Base-by-base conservation (phyloP, 2,797 vertebrate species). In the Cyclopterus lumpus region DNA sequence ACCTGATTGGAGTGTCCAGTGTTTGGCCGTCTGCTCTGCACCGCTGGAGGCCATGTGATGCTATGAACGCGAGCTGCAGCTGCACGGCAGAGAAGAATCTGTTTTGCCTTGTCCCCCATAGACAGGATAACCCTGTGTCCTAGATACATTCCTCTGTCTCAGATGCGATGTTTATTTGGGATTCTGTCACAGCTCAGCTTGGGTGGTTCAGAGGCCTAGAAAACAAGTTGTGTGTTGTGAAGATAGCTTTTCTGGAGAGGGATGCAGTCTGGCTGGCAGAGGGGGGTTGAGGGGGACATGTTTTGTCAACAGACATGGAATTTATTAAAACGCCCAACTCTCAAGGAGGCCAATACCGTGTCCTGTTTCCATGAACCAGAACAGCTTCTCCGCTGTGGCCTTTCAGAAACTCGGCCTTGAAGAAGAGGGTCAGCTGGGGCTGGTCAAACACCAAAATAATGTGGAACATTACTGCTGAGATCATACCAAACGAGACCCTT, bases 101-200 rank as follows among this genome's bases (percentile, higher is more conserved):
- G 86, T 90, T 91, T 90, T 83, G 48, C 63, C 38, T 64, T 71
- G 70, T 65, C 57, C 78, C 89, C 91, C 86, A 78, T 81, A 81
- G 88, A 48, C 57, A 69, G 66, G 67, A 79, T 73, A 60, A 62
- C 49, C 67, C 57, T 81, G 30, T 86, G 82, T 71, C 77, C 81
- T 22, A 51, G 44, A 81, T 66, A 58, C 63, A 16, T 26, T 53
- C 70, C 73, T 77, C 68, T 42, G 57, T 72, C 48, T 61, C 55
- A 38, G 58, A 73, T 71, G 55, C 15, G 49, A 18, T 70, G 82
- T 83, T 89, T 87, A 70, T 86, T 84, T 86, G 58, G 28, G 26
- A 70, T 77, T 74, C 60, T 12, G 24, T 70, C 69, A 81, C 46
- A 53, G 69, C 57, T 58, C 69, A 51, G 20, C 61, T 67, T 53